Conservation (phyloP, 2,888 invertebrate genomes). For the Cylindroiulus punctatus region DNA sequence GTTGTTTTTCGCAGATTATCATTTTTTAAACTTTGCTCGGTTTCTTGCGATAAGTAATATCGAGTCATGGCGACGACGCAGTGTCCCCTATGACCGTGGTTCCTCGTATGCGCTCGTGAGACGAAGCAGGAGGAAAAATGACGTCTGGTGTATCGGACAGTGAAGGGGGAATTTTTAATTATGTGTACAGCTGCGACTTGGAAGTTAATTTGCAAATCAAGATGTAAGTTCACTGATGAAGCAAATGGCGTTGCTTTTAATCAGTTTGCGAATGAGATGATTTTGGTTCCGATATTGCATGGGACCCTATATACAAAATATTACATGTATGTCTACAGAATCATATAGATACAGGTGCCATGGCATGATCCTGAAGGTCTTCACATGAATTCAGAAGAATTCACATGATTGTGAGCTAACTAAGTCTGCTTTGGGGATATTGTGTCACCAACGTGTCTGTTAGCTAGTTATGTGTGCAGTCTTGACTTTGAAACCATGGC, state of each 20-base stretch:
- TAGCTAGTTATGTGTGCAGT: too few relatives aligned
- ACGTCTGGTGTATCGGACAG: conserved; percentile 29
- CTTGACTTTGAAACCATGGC: too few relatives aligned
- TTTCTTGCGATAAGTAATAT: neutral
- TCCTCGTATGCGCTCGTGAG: neutral
- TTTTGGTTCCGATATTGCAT: too few relatives aligned
- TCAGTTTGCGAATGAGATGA: too few relatives aligned
- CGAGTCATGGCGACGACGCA: neutral
- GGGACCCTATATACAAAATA: too few relatives aligned
- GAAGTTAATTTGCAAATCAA: conserved; percentile 88
- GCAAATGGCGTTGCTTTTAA: neutral
- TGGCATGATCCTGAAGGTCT: too few relatives aligned
- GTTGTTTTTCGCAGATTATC: neutral
- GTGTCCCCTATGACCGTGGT: neutral
- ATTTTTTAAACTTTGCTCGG: neutral
- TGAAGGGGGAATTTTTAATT: conserved; percentile 62
- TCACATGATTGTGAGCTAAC: too few relatives aligned
- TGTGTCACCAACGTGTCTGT: too few relatives aligned
- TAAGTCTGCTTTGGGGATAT: too few relatives aligned
- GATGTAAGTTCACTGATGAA: conserved; percentile 75
- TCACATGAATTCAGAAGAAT: too few relatives aligned
- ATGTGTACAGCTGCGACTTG: conserved; percentile 88
- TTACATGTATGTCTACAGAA: too few relatives aligned
- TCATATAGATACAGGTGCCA: too few relatives aligned
- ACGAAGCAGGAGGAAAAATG: conserved; percentile 29